These are phyloP conservation scores for Myotis yumanensis DNA, from an alignment of 2,113 vertebrate genomes.

Conservation along the genomic window DNA sequence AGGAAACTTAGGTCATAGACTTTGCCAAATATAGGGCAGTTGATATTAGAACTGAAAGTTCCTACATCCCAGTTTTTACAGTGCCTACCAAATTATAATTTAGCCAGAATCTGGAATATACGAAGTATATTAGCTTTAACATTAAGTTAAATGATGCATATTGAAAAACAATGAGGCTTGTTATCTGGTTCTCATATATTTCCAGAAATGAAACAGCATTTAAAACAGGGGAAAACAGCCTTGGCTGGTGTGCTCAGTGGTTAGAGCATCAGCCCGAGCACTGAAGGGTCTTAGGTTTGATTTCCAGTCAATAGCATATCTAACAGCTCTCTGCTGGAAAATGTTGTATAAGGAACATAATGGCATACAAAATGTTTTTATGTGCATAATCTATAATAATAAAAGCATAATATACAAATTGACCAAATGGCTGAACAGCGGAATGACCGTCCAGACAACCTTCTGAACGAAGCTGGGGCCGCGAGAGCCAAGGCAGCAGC, in stretches of 20 bases:
- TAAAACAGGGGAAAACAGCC: neutral
- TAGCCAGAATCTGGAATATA: neutral
- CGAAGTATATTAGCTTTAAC: slow-evolving; percentile 4
- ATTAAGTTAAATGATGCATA: slow-evolving; percentile 6
- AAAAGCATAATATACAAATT: no score
- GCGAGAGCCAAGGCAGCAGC: no score
- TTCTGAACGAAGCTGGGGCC: no score
- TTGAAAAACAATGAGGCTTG: slow-evolving; percentile 20
- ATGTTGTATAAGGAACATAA: neutral
- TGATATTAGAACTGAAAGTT: neutral
- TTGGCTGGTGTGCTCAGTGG: no score
- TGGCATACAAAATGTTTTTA: neutral
- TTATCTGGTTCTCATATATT: neutral
- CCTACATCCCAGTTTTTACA: neutral
- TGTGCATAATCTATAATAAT: neutral
- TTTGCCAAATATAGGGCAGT: slow-evolving; percentile 16
- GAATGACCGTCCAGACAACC: no score
- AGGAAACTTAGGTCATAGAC: neutral
- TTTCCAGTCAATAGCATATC: neutral
- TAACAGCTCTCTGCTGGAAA: neutral
- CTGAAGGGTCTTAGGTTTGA: no score
- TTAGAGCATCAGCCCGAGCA: no score
- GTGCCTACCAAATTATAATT: slow-evolving; percentile 31
- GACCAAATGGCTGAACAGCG: no score
- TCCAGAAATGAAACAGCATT: slow-evolving; percentile 21